Base-by-base conservation (phyloP, 2,113 vertebrate species). In the Brienomyrus brachyistius region DNA sequence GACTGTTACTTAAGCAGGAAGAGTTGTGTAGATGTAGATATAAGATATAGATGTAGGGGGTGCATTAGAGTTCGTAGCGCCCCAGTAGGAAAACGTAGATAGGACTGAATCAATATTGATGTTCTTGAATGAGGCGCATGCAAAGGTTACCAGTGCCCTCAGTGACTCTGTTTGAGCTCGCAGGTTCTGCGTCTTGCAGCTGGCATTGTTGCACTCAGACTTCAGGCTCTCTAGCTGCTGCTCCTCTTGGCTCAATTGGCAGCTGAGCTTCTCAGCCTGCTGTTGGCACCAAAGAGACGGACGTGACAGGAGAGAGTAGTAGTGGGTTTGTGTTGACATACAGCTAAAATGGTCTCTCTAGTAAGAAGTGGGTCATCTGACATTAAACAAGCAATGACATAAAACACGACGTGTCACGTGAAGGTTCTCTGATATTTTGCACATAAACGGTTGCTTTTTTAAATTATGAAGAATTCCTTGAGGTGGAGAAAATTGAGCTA, bases 141-240 rank as follows among this genome's bases (percentile, higher is more conserved):
- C 74, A 43, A 9, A 17, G 21, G 13, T 59, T 93, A 99, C 98
- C 97, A 99, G 95, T 0, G 97, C 97, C 94, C 97, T 95, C 91
- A 98, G 92, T 40, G 98, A 98, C 93, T 99, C 97, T 0, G 95
- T 98, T 95, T 99, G 97, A 0, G 97, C 98, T 94, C 98, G 97
- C 87, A 99, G 94, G 92, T 96, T 98, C 95, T 99, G 97, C 90
- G 98, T 97, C 94, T 97, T 97, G 91, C 96, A 96, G 1, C 96
- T 94, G 0, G 95, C 95, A 35, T 97, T 95, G 3, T 95, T 96
- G 84, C 97, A 95, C 90, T 99, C 97, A 0, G 94, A 91, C 93
- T 97, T 96, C 92, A 99, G 96, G 0, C 92, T 90, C 90, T 98
- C 96, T 7, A 97, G 94, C 93, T 96, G 91, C 94, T 96, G 95